Evolutionary conservation across 2,888 invertebrate species (phyloP).

Genomic region (Torymus texanus): DNA sequence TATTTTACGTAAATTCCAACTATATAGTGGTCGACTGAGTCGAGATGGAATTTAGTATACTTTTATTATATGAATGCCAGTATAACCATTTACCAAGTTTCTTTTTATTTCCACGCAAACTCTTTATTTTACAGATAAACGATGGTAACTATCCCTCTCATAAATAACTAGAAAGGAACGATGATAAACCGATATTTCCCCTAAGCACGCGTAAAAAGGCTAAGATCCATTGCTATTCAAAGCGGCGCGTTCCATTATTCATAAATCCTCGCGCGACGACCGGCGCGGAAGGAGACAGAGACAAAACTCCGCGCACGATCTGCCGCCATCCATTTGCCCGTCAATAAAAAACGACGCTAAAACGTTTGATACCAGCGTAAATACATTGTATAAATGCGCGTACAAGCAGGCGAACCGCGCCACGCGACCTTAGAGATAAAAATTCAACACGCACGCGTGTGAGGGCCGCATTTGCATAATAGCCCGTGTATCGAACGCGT

Average conservation of each 20-base stretch:
- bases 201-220: conserved; percentile 10
- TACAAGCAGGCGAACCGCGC: no score
- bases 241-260: conserved; percentile 33
- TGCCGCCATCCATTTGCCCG: conserved; percentile 8
- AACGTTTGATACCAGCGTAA: not conserved
- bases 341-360: conserved; percentile 23
- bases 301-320: conserved; percentile 26
- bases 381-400: not conserved
- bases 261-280: conserved; percentile 13
- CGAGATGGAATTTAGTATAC: no score
- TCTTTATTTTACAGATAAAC: no score
- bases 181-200: not conserved
- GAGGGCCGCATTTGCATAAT: conserved; percentile 31
- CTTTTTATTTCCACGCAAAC: no score
- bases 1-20: no score
- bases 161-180: no score
- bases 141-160: no score
- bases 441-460: conserved; percentile 22
- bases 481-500: not conserved
- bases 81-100: no score
- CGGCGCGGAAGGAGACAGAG: not conserved
- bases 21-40: no score
- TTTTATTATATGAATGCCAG: no score
- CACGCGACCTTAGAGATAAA: not conserved
- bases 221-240: conserved; percentile 41